Evolutionary conservation across 2,113 vertebrate species (phyloP).

Genomic region (Nibea coibor): DNA sequence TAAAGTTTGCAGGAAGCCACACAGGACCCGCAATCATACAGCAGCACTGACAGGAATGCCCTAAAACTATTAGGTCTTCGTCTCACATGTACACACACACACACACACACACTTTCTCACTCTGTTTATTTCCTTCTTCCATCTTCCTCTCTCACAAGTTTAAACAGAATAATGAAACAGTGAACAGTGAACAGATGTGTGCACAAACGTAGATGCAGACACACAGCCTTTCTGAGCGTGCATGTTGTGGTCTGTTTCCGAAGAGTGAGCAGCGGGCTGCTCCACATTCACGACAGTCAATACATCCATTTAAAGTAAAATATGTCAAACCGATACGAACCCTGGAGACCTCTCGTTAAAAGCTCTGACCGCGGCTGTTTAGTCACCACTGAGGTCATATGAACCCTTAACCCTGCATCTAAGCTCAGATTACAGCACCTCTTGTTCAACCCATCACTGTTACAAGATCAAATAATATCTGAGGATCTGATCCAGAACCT

Average conservation of each 20-base stretch:
- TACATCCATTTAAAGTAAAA: constrained; percentile 42
- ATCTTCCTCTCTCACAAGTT: constrained; percentile 24
- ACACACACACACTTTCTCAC: constrained; percentile 11
- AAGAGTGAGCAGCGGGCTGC: constrained; percentile 14
- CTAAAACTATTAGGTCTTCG: constrained; percentile 66
- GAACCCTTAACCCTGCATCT: constrained; percentile 41
- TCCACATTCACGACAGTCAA: constrained; percentile 37
- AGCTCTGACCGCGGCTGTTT: constrained; percentile 50
- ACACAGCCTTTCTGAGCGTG: background rate
- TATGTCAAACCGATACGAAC: constrained; percentile 52
- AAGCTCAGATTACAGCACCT: constrained; percentile 62
- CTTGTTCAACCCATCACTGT: constrained; percentile 47
- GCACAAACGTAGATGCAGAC: background rate
- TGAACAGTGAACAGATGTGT: constrained; percentile 14
- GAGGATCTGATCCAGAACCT: constrained; percentile 67
- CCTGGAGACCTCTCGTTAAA: constrained; percentile 55
- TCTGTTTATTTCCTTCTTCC: constrained; percentile 35
- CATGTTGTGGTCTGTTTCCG: constrained; percentile 9
- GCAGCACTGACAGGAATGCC: constrained; percentile 75
- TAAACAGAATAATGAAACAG: constrained; percentile 30
- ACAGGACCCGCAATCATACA: constrained; percentile 57
- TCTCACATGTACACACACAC: constrained; percentile 25
- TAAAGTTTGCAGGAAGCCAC: constrained; percentile 72
- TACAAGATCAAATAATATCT: constrained; percentile 61
- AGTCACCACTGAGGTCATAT: constrained; percentile 53